Percentiles rank a stretch among this genome's conserved stretches.
Evolutionary conservation across 2,113 vertebrate species (phyloP).

Genomic region (Upupa epops): DNA sequence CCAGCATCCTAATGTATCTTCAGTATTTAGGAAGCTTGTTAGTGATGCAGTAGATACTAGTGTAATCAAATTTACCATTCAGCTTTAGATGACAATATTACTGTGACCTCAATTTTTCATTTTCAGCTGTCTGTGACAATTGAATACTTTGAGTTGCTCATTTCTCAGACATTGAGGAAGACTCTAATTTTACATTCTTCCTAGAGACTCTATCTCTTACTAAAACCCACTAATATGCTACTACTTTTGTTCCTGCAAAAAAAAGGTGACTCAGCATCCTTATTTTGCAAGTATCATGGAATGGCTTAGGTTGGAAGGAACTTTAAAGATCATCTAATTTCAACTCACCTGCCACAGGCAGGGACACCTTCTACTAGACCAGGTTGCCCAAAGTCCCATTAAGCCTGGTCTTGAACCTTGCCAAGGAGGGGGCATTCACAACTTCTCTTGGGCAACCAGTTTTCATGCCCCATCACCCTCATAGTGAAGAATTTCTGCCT

Average conservation of each 20-base stretch:
- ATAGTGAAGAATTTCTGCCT: too few relatives aligned
- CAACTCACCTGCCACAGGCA: too few relatives aligned
- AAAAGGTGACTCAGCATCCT: not conserved
- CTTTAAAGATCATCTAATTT: too few relatives aligned
- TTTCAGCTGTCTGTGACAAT: not conserved
- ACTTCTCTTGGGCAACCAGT: too few relatives aligned
- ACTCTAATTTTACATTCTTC: not conserved
- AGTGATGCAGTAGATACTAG: not conserved
- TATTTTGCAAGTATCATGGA: not conserved
- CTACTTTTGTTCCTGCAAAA: not conserved
- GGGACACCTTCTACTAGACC: too few relatives aligned
- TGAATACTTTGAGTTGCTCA: not conserved
- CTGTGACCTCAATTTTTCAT: not conserved
- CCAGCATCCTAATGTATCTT: not conserved
- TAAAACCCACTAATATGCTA: not conserved
- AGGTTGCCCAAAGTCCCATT: too few relatives aligned
- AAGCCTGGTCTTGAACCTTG: too few relatives aligned
- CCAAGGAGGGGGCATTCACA: too few relatives aligned
- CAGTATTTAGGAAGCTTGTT: constrained; percentile 21
- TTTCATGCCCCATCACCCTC: too few relatives aligned
- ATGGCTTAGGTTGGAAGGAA: too few relatives aligned
- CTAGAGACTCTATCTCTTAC: not conserved
- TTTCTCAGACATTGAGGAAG: not conserved
- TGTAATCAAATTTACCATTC: constrained; percentile 21
- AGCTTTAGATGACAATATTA: constrained; percentile 3